phyloP scores from a whole-genome alignment of 1,140 invertebrate genomes.

The Pogonomyrmex barbatus region DNA sequence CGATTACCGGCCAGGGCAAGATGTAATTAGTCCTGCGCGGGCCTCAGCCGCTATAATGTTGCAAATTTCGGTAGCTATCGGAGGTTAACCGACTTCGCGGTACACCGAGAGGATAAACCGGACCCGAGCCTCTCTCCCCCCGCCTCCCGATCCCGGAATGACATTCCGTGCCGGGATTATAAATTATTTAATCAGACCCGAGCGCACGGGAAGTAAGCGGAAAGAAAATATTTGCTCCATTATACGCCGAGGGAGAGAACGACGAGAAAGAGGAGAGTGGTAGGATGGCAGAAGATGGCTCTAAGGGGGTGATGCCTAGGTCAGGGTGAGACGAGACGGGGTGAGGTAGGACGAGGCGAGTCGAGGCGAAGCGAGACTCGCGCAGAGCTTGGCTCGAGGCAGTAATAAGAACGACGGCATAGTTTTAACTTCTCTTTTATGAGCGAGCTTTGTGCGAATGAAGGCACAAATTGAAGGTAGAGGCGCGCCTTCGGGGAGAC shows the following conservation, averaged over 20 bases:
- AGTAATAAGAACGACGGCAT: slow-evolving; percentile 86
- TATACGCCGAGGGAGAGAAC: slow-evolving; percentile 70
- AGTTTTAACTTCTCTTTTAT: slow-evolving; percentile 87
- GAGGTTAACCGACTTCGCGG: slow-evolving; percentile 77
- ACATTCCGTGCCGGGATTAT: slow-evolving; percentile 82
- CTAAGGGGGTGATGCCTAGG: slow-evolving; percentile 37
- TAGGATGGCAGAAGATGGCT: slow-evolving; percentile 40
- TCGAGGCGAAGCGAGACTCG: slow-evolving; percentile 71
- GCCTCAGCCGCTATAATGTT: slow-evolving; percentile 42
- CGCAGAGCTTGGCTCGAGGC: slow-evolving; percentile 80
- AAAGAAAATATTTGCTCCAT: slow-evolving; percentile 85
- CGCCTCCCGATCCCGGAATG: slow-evolving; percentile 66
- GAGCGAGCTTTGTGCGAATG: slow-evolving; percentile 85
- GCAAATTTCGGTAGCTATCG: slow-evolving; percentile 68
- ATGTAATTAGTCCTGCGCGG: slow-evolving; percentile 60
- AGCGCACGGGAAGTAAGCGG: slow-evolving; percentile 71
- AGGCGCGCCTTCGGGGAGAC: slow-evolving; percentile 85
- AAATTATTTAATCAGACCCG: slow-evolving; percentile 85
- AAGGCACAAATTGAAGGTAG: slow-evolving; percentile 85
- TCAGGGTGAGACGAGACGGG: slow-evolving; percentile 52
- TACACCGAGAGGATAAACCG: slow-evolving; percentile 63
- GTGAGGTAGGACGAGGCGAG: slow-evolving; percentile 67
- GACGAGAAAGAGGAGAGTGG: slow-evolving; percentile 47
- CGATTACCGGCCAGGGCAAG: slow-evolving; percentile 58
- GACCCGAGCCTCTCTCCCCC: background rate